Conservation (phyloP, 2,113 vertebrate genomes). For the Alaudala cheleensis region DNA sequence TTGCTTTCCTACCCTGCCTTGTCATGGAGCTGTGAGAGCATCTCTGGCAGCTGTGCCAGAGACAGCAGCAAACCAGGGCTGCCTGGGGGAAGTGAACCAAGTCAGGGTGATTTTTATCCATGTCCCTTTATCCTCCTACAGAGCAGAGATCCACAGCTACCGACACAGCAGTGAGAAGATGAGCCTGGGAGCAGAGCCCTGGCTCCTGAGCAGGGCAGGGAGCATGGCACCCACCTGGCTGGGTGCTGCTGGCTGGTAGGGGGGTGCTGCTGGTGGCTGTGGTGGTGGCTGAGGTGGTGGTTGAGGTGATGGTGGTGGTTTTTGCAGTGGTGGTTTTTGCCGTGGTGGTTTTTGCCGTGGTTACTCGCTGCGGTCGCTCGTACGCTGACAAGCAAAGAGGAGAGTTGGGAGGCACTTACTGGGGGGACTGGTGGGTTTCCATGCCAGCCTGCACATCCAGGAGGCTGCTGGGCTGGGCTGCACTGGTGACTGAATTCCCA, state of each 20-base stretch:
- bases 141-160: not conserved
- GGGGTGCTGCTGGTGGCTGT: not conserved
- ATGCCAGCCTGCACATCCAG: not conserved
- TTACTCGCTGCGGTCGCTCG: slow-evolving; percentile 21
- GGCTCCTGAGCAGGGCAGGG: not conserved
- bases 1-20: not conserved
- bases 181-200: not conserved
- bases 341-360: not conserved
- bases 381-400: slow-evolving; percentile 38
- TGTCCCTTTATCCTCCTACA: not conserved
- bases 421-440: not conserved
- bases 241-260: slow-evolving; percentile 13
- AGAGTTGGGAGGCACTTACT: not conserved
- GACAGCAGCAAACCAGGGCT: not conserved
- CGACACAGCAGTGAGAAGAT: accelerated
- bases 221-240: slow-evolving; percentile 69
- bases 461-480: slow-evolving; percentile 14
- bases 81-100: not conserved
- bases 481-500: not conserved
- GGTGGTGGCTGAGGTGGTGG: not conserved
- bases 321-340: slow-evolving; percentile 10
- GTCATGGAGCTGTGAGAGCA: not conserved
- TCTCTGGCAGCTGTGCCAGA: not conserved
- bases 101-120: slow-evolving; percentile 55
- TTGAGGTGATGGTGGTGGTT: not conserved